Percentiles rank a stretch among this genome's conserved stretches.
Conservation (phyloP, 2,113 vertebrate species). For the Phyllostomus discolor region DNA sequence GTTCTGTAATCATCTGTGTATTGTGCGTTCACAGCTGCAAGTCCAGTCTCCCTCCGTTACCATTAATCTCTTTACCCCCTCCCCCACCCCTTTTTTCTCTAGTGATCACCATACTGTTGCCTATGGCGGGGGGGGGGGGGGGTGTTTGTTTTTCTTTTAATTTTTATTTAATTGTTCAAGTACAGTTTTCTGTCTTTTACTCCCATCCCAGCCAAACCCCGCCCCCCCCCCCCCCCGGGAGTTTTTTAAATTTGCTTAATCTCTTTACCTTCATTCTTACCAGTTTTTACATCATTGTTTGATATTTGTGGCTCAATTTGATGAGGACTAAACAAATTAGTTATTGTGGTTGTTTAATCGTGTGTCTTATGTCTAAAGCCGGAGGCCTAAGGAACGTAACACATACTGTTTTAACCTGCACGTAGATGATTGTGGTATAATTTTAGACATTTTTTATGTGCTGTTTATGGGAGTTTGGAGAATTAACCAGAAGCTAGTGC, state of each 20-base stretch:
- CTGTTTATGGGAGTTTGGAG: not conserved
- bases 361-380: rapidly evolving
- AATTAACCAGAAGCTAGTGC: not conserved
- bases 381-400: rapidly evolving
- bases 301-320: rapidly evolving
- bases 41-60: not conserved
- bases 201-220: too few species aligned
- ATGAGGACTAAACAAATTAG: rapidly evolving
- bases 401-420: rapidly evolving
- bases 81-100: not conserved
- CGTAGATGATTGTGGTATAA: not conserved
- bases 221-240: not conserved
- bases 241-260: not conserved
- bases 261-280: not conserved
- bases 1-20: not conserved
- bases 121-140: not conserved
- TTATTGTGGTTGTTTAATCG: rapidly evolving
- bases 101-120: not conserved
- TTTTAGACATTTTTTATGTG: not conserved
- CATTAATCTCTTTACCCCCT: not conserved
- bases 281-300: not conserved
- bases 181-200: too few species aligned
- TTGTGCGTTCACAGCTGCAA: not conserved
- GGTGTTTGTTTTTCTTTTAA: too few species aligned
- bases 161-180: too few species aligned